These are phyloP conservation scores for Melanargia galathea DNA, from an alignment of 2,888 invertebrate species.

Conservation along the genomic window DNA sequence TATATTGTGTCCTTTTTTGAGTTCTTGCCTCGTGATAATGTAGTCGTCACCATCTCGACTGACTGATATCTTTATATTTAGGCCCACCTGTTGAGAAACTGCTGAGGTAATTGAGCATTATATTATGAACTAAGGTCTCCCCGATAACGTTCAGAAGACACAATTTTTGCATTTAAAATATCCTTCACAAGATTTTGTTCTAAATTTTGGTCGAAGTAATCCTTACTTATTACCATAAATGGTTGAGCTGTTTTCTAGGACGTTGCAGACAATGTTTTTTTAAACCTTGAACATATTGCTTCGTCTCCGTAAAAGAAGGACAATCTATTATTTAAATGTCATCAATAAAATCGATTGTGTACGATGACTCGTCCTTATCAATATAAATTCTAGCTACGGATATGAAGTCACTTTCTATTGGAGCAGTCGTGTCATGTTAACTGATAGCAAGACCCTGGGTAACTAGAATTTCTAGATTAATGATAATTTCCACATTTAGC, in stretches of 20 bases:
- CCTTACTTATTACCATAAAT: no score
- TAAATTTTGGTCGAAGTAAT: not conserved
- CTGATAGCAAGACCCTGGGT: not conserved
- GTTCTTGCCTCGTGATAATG: no score
- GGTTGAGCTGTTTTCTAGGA: not conserved
- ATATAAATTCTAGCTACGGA: conserved; percentile 20
- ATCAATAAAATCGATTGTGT: conserved; percentile 16
- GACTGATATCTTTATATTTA: no score
- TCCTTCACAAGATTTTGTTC: not conserved
- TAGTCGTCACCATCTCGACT: no score
- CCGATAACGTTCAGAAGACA: no score
- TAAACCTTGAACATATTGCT: not conserved
- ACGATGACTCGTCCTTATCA: conserved; percentile 27
- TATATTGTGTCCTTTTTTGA: no score
- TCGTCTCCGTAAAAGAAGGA: not conserved
- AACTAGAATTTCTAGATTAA: not conserved
- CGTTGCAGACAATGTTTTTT: not conserved
- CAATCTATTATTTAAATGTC: conserved; percentile 10
- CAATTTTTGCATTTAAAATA: not conserved
- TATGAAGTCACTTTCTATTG: conserved; percentile 25
- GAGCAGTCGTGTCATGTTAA: not conserved
- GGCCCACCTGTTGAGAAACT: no score
- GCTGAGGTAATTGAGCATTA: no score
- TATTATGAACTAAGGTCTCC: no score
- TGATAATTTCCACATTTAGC: not conserved